Evolutionary conservation across 1,140 invertebrate genomes (phyloP), one percentile per base, ranked within the genome.

Genomic region (Ips nitidus): DNA sequence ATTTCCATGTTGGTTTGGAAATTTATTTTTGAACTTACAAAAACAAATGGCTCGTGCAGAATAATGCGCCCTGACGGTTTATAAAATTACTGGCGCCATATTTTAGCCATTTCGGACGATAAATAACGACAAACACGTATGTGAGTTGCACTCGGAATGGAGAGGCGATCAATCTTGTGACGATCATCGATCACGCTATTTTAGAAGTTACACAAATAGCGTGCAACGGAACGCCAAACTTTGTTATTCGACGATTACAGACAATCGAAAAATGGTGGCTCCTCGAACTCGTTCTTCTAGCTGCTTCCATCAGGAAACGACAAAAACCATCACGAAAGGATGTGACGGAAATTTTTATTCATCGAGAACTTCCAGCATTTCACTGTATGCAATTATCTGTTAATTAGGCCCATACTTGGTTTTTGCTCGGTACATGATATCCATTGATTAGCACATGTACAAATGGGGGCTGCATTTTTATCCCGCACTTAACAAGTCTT

Each of bases 61-160:
- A 71, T 71, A 71, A 66, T 66, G 62, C 69, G 69, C 62, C 58
- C 62, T 71, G 69, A 66, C 69, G 69, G 69, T 71, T 71, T 71
- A 71, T 71, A 71, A 71, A 71, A 71, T 71, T 71, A 71, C 69
- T 71, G 69, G 69, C 69, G 69, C 69, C 69, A 71, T 71, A 71
- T 71, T 71, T 71, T 64, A 71, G 56, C 69, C 66, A 66, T 71
- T 71, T 66, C 63, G 69, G 62, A 60, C 69, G 63, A 71, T 71
- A 71, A 71, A 71, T 71, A 71, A 71, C 69, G 69, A 71, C 69
- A 71, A 71, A 71, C 69, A 71, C 69, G 69, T 71, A 71, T 66
- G 69, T 56, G 56, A 66, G 69, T 57, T 71, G 62, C 69, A 71
- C 62, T 71, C 69, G 69, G 36, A 71, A 71, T 66, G 62, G 69